Conservation (phyloP, 2,113 vertebrate species). For the Podiceps cristatus region DNA sequence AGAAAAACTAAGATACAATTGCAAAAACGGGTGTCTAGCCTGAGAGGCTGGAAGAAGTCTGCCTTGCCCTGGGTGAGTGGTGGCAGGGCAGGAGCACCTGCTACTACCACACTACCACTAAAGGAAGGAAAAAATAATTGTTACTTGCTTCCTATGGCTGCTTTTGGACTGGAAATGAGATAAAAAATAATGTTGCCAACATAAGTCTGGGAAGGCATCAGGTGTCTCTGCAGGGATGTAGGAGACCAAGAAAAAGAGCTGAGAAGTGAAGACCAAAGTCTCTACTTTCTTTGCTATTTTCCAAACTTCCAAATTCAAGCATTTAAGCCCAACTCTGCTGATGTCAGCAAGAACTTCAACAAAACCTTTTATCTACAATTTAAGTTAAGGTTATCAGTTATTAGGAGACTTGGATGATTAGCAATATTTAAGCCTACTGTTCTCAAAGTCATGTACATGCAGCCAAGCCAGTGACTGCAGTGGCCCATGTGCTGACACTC, state of each 20-base stretch:
- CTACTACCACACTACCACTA: no score
- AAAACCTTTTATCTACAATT: not conserved
- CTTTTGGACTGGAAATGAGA: not conserved
- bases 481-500: rapidly evolving
- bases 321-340: not conserved
- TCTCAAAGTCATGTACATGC: rapidly evolving
- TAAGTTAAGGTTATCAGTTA: not conserved
- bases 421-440: not conserved
- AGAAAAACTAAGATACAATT: not conserved
- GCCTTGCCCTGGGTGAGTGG: not conserved
- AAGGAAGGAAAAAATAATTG: not conserved
- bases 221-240: not conserved
- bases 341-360: not conserved
- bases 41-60: not conserved
- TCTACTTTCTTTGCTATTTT: not conserved
- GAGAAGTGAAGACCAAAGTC: not conserved
- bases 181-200: not conserved
- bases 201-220: not conserved
- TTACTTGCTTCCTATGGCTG: rapidly evolving
- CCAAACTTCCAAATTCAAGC: not conserved
- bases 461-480: rapidly evolving
- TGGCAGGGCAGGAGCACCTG: not conserved
- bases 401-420: not conserved
- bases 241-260: not conserved
- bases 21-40: rapidly evolving